Base-by-base conservation (phyloP, 2,113 vertebrate species). In the Suricata suricatta region DNA sequence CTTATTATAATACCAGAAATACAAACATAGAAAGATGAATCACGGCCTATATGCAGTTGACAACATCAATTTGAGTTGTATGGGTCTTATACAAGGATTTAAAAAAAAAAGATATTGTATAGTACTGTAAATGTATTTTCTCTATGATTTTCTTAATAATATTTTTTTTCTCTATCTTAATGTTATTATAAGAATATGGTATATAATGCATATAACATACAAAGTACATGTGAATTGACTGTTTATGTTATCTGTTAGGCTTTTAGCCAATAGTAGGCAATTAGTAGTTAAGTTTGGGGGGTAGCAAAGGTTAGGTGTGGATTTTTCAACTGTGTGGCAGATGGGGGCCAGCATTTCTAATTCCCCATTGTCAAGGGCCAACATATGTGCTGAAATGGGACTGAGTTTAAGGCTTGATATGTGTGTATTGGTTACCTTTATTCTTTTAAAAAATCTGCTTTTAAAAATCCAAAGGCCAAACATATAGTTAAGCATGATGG, bases 381-480 rank as follows among this genome's bases (percentile, higher is more conserved):
- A 31, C 25, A 0, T 76, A 54, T n/a, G 47, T 92, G 60, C 5
- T 92, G 23, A 91, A 74, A 41, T 57, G 41, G 33, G 9, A 27
- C 9, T 90, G n/a, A 57, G 0, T 90, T 97, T 74, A 87, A 83
- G 10, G 15, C 3, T 76, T 88, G 29, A 71, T 7, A 15, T 31
- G 8, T 69, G 4, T 68, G 54, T 35, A 83, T 63, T 23, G 27
- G 9, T 71, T 83, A 41, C 2, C 50, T 68, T 81, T 72, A 79
- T 66, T 82, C 44, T 90, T 81, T 90, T 41, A 86, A 76, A 93
- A 76, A 82, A 23, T 50, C 12, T 60, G 47, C 57, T 85, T 9
- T 96, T 90, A 63, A 84, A 92, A 80, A 64, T 76, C 16, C 11
- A n/a, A 82, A 95, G 33, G n/a, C 89, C 54, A 74, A 93, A 69